Conservation (phyloP, 2,113 vertebrate species). For the Oncorhynchus kisutch region DNA sequence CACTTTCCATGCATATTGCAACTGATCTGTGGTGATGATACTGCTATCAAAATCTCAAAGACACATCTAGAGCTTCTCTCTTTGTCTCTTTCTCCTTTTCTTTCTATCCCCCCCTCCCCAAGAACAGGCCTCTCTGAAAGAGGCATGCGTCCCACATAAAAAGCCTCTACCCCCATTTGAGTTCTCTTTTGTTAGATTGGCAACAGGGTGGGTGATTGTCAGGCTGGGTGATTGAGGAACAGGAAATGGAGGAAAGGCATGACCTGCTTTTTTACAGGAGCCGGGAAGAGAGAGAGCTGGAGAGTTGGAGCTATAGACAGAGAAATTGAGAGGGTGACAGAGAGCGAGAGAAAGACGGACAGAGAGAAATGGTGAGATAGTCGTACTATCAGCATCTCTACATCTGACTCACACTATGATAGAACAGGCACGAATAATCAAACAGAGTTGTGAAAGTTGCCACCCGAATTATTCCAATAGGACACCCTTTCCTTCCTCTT, state of each 20-base stretch:
- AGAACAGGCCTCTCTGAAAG: slow-evolving; percentile 30
- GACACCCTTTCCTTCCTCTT: slow-evolving; percentile 5
- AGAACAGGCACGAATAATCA: too few relatives aligned
- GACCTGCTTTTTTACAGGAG: slow-evolving; percentile 52
- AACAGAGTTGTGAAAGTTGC: slow-evolving; percentile 33
- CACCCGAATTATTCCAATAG: not conserved
- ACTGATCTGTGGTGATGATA: not conserved
- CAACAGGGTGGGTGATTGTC: slow-evolving; percentile 23
- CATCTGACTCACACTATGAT: too few relatives aligned
- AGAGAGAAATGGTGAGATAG: not conserved
- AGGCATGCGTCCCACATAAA: not conserved
- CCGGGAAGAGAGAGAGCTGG: slow-evolving; percentile 8
- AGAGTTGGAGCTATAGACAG: too few relatives aligned
- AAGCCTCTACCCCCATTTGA: slow-evolving; percentile 38
- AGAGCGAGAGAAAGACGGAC: too few relatives aligned
- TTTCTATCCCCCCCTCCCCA: slow-evolving; percentile 19
- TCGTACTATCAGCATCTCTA: too few relatives aligned
- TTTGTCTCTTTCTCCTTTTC: slow-evolving; percentile 14
- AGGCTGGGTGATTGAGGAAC: slow-evolving; percentile 24
- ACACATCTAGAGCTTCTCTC: slow-evolving; percentile 2
- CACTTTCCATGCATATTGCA: too few relatives aligned
- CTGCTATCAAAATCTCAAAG: slow-evolving; percentile 5
- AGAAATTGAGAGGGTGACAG: too few relatives aligned
- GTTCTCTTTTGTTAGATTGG: slow-evolving; percentile 52
- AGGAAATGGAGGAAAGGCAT: slow-evolving; percentile 12